Conservation (phyloP, 2,797 vertebrate genomes). For the Enteromius unitaeniatus region DNA sequence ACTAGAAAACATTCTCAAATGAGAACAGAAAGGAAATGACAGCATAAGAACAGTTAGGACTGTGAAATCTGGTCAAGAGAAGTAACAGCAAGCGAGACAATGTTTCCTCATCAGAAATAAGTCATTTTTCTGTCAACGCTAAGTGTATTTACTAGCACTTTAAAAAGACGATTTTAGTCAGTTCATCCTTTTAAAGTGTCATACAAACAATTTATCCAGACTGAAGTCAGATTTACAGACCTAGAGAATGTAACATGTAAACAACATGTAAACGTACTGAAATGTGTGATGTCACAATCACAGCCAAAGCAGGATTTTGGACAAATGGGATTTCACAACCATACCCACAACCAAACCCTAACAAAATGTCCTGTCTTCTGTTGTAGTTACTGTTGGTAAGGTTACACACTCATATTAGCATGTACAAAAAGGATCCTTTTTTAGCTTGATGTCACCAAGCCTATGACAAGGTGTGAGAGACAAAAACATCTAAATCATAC, state of each 20-base stretch:
- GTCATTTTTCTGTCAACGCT: not conserved
- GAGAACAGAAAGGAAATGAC: constrained; percentile 19
- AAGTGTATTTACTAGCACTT: not conserved
- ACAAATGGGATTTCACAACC: not conserved
- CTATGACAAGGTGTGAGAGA: not conserved
- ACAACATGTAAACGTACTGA: not conserved
- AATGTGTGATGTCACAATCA: not conserved
- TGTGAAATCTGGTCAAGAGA: not conserved
- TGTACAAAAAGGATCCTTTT: not conserved
- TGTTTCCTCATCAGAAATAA: not conserved
- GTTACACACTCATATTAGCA: not conserved
- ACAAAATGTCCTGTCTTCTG: not conserved
- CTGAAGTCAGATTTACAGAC: not conserved
- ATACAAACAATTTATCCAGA: not conserved
- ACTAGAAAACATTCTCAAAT: constrained; percentile 3
- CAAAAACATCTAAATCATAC: not conserved
- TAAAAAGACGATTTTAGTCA: not conserved
- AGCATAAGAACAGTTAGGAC: not conserved
- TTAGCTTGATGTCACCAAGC: not conserved
- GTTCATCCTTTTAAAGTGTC: constrained; percentile 14
- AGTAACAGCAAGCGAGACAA: not conserved
- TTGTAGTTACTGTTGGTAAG: not conserved
- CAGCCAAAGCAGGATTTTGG: constrained; percentile 1
- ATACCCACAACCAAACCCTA: not conserved
- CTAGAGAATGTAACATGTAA: not conserved